These are phyloP conservation scores for Diaperis boleti DNA, from an alignment of 2,888 invertebrate genomes.

Conservation along the genomic window DNA sequence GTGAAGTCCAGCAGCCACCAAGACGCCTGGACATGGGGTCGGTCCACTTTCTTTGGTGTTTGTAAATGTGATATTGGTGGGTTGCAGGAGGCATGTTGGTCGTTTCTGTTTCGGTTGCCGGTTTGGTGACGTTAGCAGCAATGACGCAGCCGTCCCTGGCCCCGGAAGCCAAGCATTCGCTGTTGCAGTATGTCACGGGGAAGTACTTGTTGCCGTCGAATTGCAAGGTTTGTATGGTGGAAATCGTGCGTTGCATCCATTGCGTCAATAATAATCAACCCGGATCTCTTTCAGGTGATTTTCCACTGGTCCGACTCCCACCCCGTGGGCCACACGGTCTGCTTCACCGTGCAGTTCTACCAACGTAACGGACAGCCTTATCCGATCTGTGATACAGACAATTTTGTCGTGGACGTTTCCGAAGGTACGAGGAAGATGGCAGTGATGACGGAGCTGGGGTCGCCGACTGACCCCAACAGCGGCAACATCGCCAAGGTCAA, in stretches of 20 bases:
- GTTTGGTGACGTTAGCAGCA: slow-evolving; percentile 88
- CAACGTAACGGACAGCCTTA: slow-evolving; percentile 95
- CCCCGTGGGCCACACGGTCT: slow-evolving; percentile 90
- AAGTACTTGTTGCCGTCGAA: slow-evolving; percentile 91
- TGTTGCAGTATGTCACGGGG: slow-evolving; percentile 91
- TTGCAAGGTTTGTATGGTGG: slow-evolving; percentile 78
- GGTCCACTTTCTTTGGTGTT: neutral
- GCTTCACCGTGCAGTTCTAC: slow-evolving; percentile 90
- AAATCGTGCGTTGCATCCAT: too few relatives aligned
- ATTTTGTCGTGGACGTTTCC: slow-evolving; percentile 87
- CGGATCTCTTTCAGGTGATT: too few relatives aligned
- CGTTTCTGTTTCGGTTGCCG: slow-evolving; percentile 89
- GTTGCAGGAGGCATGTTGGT: slow-evolving; percentile 87
- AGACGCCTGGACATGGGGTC: slow-evolving; percentile 92
- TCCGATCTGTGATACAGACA: slow-evolving; percentile 94
- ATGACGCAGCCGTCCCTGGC: slow-evolving; percentile 92
- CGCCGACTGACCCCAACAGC: slow-evolving; percentile 85
- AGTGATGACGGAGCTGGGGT: slow-evolving; percentile 88
- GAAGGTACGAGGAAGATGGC: slow-evolving; percentile 88
- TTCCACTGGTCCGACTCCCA: slow-evolving; percentile 95
- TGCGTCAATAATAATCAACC: too few relatives aligned
- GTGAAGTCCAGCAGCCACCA: slow-evolving; percentile 88
- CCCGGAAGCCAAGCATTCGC: slow-evolving; percentile 90
- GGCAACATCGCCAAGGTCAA: slow-evolving; percentile 90
- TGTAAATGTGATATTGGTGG: neutral